A percentile compares a stretch with the other conserved stretches of the same genome.
phyloP scores from a whole-genome alignment of 2,113 vertebrate genomes.

The Leptobrachium ailaonicum region DNA sequence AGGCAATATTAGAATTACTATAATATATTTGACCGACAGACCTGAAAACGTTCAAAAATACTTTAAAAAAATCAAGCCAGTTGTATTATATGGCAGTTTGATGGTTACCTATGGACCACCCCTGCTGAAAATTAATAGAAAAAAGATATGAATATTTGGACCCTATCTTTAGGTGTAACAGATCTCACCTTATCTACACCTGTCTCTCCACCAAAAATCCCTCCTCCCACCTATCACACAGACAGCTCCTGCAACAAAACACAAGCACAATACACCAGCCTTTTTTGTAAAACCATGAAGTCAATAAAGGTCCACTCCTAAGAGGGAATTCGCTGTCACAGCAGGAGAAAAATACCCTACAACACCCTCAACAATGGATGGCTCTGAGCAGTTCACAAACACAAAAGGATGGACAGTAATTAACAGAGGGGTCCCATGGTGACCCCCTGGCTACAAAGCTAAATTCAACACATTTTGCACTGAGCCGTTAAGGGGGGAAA shows the following conservation, averaged over 20 bases:
- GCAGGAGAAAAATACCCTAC: not conserved
- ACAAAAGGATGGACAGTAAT: conserved; percentile 25
- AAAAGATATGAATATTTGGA: too few species aligned
- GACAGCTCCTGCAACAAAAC: not conserved
- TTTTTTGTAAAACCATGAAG: conserved; percentile 12
- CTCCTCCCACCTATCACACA: not conserved
- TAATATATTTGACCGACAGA: too few species aligned
- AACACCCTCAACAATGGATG: conserved; percentile 8
- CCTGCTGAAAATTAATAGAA: too few species aligned
- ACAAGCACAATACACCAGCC: too few species aligned
- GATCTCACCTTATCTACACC: conserved; percentile 15
- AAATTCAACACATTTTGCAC: conserved; percentile 5
- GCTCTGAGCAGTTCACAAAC: not conserved
- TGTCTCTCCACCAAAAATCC: not conserved
- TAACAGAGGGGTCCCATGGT: not conserved
- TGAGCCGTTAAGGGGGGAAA: not conserved
- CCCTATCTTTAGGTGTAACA: not conserved
- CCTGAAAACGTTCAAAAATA: too few species aligned
- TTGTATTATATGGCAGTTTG: too few species aligned
- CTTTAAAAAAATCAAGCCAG: too few species aligned
- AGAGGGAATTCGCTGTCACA: not conserved
- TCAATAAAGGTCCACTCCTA: not conserved
- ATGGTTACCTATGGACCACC: too few species aligned
- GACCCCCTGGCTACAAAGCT: not conserved
- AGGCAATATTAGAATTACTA: too few species aligned